Evolutionary conservation across 2,888 invertebrate species (phyloP).

Genomic region (Ophioninae sp.): DNA sequence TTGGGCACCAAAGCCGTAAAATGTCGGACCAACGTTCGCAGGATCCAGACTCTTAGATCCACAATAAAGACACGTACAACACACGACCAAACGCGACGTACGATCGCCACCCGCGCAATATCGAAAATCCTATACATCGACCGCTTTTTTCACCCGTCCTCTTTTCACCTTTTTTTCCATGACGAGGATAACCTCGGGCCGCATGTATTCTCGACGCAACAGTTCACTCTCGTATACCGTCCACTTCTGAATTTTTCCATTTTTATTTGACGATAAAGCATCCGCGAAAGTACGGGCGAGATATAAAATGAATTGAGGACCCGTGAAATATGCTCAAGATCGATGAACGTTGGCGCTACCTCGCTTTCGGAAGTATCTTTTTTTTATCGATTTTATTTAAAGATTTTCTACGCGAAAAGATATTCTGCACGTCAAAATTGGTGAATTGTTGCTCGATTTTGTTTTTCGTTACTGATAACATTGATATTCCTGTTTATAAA

Average conservation of each 20-base stretch:
- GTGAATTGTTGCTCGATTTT: too few relatives aligned
- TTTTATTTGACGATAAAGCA: conserved; percentile 13
- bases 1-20: conserved; percentile 17
- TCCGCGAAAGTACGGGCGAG: not conserved
- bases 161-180: conserved; percentile 14
- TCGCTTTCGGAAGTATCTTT: not conserved
- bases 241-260: conserved; percentile 14
- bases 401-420: too few relatives aligned
- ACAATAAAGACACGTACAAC: not conserved
- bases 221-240: conserved; percentile 2
- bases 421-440: too few relatives aligned
- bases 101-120: conserved; percentile 28
- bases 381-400: not conserved
- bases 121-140: conserved; percentile 18
- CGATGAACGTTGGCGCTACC: not conserved
- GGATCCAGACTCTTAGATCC: conserved; percentile 22
- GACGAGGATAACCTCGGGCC: not conserved
- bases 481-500: too few relatives aligned
- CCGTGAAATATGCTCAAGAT: not conserved
- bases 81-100: not conserved
- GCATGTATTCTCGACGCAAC: not conserved
- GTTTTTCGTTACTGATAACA: too few relatives aligned
- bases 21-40: conserved; percentile 7
- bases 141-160: conserved; percentile 1
- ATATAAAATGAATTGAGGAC: not conserved